A percentile compares a stretch with the other conserved stretches of the same genome.
phyloP scores from a whole-genome alignment of 2,113 vertebrate genomes.

The Saccopteryx leptura region DNA sequence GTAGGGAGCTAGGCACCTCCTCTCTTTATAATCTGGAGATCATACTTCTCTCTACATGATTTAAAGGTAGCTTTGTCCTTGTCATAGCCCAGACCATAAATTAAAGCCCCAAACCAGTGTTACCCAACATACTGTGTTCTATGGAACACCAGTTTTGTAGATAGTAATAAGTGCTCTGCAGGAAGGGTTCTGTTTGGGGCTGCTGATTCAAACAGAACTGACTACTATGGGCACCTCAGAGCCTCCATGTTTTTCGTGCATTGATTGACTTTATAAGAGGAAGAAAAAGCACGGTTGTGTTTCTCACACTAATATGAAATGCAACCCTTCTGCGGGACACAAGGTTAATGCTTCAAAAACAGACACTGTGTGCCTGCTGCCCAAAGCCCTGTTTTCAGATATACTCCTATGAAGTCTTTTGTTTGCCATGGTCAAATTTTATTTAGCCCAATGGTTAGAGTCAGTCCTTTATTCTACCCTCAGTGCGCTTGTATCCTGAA shows the following conservation, averaged over 20 bases:
- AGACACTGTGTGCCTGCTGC: background rate
- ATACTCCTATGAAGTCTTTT: background rate
- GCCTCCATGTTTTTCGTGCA: background rate
- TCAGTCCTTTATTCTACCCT: background rate
- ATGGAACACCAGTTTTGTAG: background rate
- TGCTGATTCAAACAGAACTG: conserved; percentile 30
- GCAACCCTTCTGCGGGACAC: background rate
- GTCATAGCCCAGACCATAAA: background rate
- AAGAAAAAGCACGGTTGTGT: background rate
- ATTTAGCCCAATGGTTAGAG: background rate
- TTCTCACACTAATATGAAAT: background rate
- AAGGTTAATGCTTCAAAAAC: background rate
- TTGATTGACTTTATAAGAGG: conserved; percentile 16
- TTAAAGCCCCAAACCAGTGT: background rate
- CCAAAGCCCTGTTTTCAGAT: conserved; percentile 13
- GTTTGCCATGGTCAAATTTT: background rate
- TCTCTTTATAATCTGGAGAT: background rate
- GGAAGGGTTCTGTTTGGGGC: conserved; percentile 3
- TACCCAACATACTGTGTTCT: background rate
- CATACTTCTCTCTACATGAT: background rate
- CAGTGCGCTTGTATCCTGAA: background rate
- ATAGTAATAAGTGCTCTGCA: background rate
- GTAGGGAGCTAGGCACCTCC: background rate
- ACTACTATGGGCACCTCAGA: background rate
- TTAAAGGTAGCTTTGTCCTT: background rate